Evolutionary conservation across 1,140 invertebrate genomes (phyloP).

Genomic region (Brachionus rotundiformis): DNA sequence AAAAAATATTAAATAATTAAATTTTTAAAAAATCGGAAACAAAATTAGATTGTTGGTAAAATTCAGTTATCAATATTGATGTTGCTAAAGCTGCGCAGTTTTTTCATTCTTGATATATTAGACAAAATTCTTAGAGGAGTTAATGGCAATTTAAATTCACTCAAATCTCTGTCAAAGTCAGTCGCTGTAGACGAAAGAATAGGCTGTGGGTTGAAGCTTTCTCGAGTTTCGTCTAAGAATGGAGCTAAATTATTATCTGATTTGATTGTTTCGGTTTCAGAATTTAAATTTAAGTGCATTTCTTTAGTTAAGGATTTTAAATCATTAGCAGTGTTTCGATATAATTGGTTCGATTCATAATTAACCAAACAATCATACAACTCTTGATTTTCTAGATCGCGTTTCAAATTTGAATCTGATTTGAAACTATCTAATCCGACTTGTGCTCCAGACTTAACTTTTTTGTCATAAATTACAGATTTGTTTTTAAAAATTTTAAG

Average conservation of each 20-base stretch:
- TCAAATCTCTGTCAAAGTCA: neutral
- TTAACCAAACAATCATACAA: slow-evolving; percentile 22
- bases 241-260: neutral
- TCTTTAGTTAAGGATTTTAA: neutral
- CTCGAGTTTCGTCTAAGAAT: slow-evolving; percentile 22
- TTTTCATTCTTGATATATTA: neutral
- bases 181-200: neutral
- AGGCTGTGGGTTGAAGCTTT: slow-evolving; percentile 1
- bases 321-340: neutral
- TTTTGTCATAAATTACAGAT: neutral
- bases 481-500: neutral
- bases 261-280: neutral
- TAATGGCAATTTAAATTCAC: neutral
- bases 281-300: neutral
- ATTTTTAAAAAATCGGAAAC: neutral
- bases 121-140: neutral
- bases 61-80: neutral
- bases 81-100: slow-evolving; percentile 22
- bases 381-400: slow-evolving; percentile 10
- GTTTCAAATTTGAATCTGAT: slow-evolving; percentile 13
- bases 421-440: neutral
- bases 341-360: neutral
- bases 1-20: neutral
- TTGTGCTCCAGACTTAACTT: neutral
- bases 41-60: neutral